Evolutionary conservation across 2,888 invertebrate genomes (phyloP), one percentile per base, ranked within the genome.

Genomic region (Anthrax anthrax): DNA sequence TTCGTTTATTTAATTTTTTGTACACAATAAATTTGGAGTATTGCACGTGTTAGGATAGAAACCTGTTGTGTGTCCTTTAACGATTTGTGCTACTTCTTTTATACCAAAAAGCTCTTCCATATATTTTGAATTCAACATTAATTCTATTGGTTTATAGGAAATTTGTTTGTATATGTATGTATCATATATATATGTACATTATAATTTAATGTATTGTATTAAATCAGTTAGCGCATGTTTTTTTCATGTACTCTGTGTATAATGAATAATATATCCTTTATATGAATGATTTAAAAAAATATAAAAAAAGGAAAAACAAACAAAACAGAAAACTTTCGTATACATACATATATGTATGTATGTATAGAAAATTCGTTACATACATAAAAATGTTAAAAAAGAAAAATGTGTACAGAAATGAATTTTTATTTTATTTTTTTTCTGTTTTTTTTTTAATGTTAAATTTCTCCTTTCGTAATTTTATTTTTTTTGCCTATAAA

Each of bases 1-100:
- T n/a, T n/a, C n/a, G n/a, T n/a, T n/a, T n/a, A n/a, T n/a, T n/a
- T n/a, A n/a, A n/a, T n/a, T n/a, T n/a, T n/a, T n/a, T n/a, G n/a
- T n/a, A n/a, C n/a, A n/a, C n/a, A n/a, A 23, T 23, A 23, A 23
- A 8, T 6, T 6, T 23, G 23, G 44, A 9, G 29, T 29, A 29
- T n/a, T 49, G 51, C 53, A 55, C 55, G 52, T 52, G 51, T 47
- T 45, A 51, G 53, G 46, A 19, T 49, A 46, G 44, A 48, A 48
- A 54, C 46, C 50, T 49, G 47, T 54, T 54, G 53, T 55, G 55
- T 55, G 49, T 49, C 46, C 46, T 47, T 32, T 46, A 32, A 34
- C 17, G 37, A 18, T 41, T 47, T 49, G 47, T 50, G 50, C 49
- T 47, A 36, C 49, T 51, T 53, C 54, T 53, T 54, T 54, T 55